These are phyloP conservation scores for Silurus glanis DNA, from an alignment of 2,113 vertebrate genomes.

Conservation along the genomic window DNA sequence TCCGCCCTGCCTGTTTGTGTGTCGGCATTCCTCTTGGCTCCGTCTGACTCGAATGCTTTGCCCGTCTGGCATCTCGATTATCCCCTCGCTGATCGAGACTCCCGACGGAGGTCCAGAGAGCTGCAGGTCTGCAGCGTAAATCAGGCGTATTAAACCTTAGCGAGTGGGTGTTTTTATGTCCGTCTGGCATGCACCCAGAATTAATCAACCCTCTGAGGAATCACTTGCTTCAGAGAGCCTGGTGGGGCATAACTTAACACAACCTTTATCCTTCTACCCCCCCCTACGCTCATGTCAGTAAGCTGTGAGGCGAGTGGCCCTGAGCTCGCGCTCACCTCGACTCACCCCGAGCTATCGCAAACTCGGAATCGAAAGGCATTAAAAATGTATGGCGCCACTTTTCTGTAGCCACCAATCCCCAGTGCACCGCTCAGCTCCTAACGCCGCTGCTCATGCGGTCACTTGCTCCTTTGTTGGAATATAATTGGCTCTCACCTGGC, in stretches of 20 bases:
- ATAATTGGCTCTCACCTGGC: slow-evolving; percentile 45
- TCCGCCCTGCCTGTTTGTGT: too few relatives aligned
- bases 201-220: slow-evolving; percentile 53
- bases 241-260: slow-evolving; percentile 58
- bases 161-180: slow-evolving; percentile 51
- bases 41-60: background rate
- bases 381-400: slow-evolving; percentile 48
- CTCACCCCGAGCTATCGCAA: background rate
- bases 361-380: slow-evolving; percentile 22
- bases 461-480: slow-evolving; percentile 30
- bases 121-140: slow-evolving; percentile 53
- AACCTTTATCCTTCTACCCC: slow-evolving; percentile 5
- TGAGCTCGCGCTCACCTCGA: background rate
- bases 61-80: slow-evolving; percentile 53
- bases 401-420: background rate
- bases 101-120: slow-evolving; percentile 40
- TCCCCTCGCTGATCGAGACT: slow-evolving; percentile 52
- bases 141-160: slow-evolving; percentile 57
- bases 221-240: slow-evolving; percentile 47
- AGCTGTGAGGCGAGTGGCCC: background rate
- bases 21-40: background rate
- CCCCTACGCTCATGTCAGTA: too few relatives aligned
- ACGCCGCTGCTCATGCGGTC: slow-evolving; percentile 7
- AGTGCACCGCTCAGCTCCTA: slow-evolving; percentile 17
- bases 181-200: background rate